Percentiles rank a stretch among this genome's conserved stretches.
Conservation (phyloP, 2,797 vertebrate genomes). For the Synanceia verrucosa region DNA sequence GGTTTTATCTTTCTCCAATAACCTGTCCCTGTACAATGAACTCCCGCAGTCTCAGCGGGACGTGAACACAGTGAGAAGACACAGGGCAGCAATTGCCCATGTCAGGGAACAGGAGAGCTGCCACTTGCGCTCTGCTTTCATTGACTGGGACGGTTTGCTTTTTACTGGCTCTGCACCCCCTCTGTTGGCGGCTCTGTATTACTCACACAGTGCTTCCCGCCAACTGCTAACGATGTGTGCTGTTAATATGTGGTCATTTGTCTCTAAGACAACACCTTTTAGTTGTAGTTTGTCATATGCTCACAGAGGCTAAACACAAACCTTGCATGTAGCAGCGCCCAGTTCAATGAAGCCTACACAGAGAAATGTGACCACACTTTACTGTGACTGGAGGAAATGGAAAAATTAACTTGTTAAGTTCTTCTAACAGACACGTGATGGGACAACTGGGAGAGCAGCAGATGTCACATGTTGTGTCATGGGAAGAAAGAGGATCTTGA, state of each 20-base stretch:
- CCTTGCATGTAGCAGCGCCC: background rate
- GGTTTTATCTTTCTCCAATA: constrained; percentile 67
- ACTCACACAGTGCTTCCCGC: constrained; percentile 7
- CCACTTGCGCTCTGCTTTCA: constrained; percentile 59
- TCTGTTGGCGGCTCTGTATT: constrained; percentile 49
- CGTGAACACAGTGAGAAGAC: constrained; percentile 48
- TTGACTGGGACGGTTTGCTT: constrained; percentile 13
- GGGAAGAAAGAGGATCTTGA: constrained; percentile 16
- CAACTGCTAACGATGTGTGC: background rate
- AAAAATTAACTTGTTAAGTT: background rate
- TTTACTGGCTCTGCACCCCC: constrained; percentile 25
- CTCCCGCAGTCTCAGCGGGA: constrained; percentile 61
- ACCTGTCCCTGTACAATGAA: constrained; percentile 57
- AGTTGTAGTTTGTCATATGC: background rate
- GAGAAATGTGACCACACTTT: constrained; percentile 6
- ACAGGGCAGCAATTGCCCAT: constrained; percentile 48
- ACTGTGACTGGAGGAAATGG: background rate
- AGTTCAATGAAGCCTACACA: background rate
- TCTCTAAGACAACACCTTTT: constrained; percentile 2
- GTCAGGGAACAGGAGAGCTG: constrained; percentile 61
- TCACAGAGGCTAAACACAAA: background rate
- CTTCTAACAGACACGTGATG: constrained; percentile 1
- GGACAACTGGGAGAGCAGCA: background rate
- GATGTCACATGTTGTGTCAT: constrained; percentile 33
- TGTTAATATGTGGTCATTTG: background rate